A percentile compares a stretch with the other conserved stretches of the same genome.
phyloP scores from a whole-genome alignment of 1,140 invertebrate species.

The Amphibalanus amphitrite region DNA sequence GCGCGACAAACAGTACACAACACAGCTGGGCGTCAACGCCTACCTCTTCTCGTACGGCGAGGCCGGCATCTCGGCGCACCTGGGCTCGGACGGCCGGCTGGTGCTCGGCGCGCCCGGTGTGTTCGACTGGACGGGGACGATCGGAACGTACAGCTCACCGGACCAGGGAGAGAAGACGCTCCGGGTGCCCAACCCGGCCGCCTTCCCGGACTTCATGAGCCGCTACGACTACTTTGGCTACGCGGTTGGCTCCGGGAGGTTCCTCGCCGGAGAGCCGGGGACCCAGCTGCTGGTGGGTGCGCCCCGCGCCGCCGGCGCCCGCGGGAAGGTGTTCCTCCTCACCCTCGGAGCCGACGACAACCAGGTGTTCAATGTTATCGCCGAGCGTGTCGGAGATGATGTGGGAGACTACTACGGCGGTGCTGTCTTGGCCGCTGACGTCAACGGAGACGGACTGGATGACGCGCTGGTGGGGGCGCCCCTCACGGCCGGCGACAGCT shows the following conservation, averaged over 20 bases:
- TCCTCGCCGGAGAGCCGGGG: conserved; percentile 22
- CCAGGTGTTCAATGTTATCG: conserved; percentile 19
- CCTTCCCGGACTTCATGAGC: conserved; percentile 10
- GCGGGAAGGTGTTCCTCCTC: conserved; percentile 23
- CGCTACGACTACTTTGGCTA: conserved; percentile 21
- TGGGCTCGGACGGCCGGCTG: conserved; percentile 19
- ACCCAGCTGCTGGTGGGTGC: conserved; percentile 1
- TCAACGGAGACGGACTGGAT: conserved; percentile 47
- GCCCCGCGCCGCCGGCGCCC: neutral
- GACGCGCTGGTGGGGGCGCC: conserved; percentile 64
- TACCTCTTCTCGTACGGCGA: conserved; percentile 16
- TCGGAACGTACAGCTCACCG: conserved; percentile 5
- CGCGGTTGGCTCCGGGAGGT: conserved; percentile 36
- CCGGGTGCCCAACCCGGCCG: conserved; percentile 17
- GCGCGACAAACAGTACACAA: conserved; percentile 9
- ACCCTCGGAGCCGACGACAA: conserved; percentile 17
- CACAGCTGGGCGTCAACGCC: neutral
- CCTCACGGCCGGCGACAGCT: conserved; percentile 28
- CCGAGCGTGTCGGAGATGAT: conserved; percentile 34
- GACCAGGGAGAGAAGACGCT: neutral
- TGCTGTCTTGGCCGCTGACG: conserved; percentile 43
- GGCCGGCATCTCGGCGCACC: conserved; percentile 21
- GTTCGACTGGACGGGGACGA: conserved; percentile 25
- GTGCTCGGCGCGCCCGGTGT: conserved; percentile 28
- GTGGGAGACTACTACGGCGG: conserved; percentile 61